Evolutionary conservation across 37 sponge, comb jelly and placozoan species (phyloP).

Genomic region (Aphrocallistes beatrix): DNA sequence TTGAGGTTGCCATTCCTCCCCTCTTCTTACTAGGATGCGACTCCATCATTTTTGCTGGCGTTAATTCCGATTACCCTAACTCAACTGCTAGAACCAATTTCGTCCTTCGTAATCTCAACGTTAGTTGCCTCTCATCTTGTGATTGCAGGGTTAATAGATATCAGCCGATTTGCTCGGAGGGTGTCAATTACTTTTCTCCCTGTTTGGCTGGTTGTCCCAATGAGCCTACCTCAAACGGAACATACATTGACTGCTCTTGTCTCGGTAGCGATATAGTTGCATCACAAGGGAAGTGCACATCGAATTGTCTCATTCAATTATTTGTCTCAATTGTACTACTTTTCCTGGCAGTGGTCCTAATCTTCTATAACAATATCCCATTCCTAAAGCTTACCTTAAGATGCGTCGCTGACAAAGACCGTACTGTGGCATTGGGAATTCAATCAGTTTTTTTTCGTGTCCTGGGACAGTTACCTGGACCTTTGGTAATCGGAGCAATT

Average conservation of each 20-base stretch:
- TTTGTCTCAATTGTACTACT: not conserved
- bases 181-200: slow-evolving; percentile 37
- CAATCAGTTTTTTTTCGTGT: slow-evolving; percentile 4
- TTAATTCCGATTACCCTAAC: not conserved
- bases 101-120: not conserved
- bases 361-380: slow-evolving; percentile 4
- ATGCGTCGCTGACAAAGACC: slow-evolving; percentile 25
- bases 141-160: not conserved
- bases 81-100: not conserved
- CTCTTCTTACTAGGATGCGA: not conserved
- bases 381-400: not conserved
- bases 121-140: not conserved
- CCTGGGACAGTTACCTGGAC: slow-evolving; percentile 28
- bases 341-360: not conserved
- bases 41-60: not conserved
- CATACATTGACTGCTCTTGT: not conserved
- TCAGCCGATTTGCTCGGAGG: slow-evolving; percentile 22
- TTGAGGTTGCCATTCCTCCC: not conserved
- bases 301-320: not conserved
- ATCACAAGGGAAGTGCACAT: not conserved
- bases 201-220: slow-evolving; percentile 25
- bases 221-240: not conserved
- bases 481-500: slow-evolving; percentile 19
- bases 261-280: not conserved
- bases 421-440: slow-evolving; percentile 19